Percentiles rank a stretch among this genome's conserved stretches.
These are phyloP conservation scores for Girardinichthys multiradiatus DNA, from an alignment of 2,113 vertebrate genomes.

Conservation along the genomic window DNA sequence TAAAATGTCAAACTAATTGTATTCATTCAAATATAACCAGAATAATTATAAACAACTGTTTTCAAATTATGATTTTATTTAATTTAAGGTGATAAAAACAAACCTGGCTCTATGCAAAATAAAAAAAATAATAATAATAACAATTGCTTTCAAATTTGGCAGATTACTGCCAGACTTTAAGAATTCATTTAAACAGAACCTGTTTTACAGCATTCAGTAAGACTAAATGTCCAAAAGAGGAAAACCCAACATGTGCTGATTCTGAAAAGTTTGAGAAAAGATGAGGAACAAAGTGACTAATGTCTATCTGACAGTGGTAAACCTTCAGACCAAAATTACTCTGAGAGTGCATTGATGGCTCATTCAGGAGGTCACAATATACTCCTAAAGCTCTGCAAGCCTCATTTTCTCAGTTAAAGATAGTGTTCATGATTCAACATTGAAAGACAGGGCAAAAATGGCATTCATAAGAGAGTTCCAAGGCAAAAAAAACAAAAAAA, in stretches of 20 bases:
- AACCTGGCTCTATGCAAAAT: too few species aligned
- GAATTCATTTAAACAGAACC: not conserved
- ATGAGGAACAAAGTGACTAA: not conserved
- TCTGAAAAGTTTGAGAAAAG: not conserved
- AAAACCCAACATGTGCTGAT: not conserved
- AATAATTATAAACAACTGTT: not conserved
- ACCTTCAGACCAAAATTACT: not conserved
- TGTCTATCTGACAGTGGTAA: not conserved
- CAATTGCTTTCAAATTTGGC: too few species aligned
- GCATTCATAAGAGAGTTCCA: too few species aligned
- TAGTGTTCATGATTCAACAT: too few species aligned
- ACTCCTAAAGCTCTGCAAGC: not conserved
- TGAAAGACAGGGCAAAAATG: too few species aligned
- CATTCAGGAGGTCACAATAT: not conserved
- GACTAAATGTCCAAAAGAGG: not conserved
- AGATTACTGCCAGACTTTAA: not conserved
- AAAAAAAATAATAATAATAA: too few species aligned
- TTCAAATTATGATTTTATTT: not conserved
- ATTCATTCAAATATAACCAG: not conserved
- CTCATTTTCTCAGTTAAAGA: too few species aligned
- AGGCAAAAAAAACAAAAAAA: too few species aligned
- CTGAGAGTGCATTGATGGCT: not conserved
- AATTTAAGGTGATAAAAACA: too few species aligned
- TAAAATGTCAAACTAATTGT: not conserved
- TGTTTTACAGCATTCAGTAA: not conserved